phyloP scores from a whole-genome alignment of 2,888 invertebrate genomes.

The Hirtodrosophila histrioides region DNA sequence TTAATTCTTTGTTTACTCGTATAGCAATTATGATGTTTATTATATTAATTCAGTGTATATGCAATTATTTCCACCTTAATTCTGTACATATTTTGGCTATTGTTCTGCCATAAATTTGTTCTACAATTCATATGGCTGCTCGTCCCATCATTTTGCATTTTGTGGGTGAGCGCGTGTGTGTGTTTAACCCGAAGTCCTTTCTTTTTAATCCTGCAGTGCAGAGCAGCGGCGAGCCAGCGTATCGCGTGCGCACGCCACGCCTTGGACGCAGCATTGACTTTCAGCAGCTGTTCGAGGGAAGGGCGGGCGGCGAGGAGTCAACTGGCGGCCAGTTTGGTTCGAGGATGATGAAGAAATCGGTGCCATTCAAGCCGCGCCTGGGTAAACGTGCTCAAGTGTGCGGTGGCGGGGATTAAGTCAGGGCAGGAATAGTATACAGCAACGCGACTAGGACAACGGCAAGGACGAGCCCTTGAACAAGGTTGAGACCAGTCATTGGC shows the following conservation, averaged over 20 bases:
- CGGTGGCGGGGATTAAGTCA: conserved; percentile 66
- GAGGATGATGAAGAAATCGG: conserved; percentile 85
- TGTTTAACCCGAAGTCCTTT: conserved; percentile 18
- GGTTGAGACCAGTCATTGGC: conserved; percentile 72
- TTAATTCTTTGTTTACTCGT: no score
- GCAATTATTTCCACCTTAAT: no score
- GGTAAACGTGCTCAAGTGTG: conserved; percentile 83
- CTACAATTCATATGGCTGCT: background rate
- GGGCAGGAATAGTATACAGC: conserved; percentile 46
- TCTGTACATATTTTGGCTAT: no score
- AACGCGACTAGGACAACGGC: conserved; percentile 27
- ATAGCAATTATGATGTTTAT: no score
- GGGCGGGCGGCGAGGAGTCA: conserved; percentile 47
- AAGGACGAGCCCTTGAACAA: conserved; percentile 59
- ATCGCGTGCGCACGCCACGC: conserved; percentile 84
- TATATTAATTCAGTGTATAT: no score
- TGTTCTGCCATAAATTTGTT: no score
- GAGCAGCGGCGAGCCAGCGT: conserved; percentile 72
- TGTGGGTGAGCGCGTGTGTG: conserved; percentile 2
- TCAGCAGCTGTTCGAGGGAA: conserved; percentile 65
- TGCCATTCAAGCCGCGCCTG: conserved; percentile 84
- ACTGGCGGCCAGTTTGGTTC: conserved; percentile 84
- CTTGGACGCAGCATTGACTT: conserved; percentile 85
- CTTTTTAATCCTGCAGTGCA: conserved; percentile 69
- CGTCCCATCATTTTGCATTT: background rate